phyloP scores from a whole-genome alignment of 2,797 vertebrate species.

The Sebastes diaconus region DNA sequence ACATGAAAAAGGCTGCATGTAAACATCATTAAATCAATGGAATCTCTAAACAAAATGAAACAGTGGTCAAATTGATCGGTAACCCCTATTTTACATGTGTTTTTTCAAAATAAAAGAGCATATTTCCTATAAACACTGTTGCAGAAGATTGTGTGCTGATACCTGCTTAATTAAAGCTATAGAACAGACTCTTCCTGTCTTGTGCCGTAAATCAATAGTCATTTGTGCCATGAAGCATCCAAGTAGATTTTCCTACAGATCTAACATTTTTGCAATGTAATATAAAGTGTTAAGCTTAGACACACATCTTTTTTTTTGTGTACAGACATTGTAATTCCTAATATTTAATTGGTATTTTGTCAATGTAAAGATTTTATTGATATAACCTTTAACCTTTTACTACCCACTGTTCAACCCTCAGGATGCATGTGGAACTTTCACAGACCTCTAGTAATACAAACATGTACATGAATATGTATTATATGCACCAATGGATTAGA shows the following conservation, averaged over 20 bases:
- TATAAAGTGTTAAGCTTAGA: background rate
- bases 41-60: background rate
- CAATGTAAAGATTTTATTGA: background rate
- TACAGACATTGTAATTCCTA: background rate
- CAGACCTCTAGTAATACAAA: background rate
- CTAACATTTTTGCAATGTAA: background rate
- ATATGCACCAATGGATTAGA: background rate
- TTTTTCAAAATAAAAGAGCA: background rate
- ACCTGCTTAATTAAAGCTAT: background rate
- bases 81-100: background rate
- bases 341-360: background rate
- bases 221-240: background rate
- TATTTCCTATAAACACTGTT: background rate
- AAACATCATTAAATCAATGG: constrained; percentile 11
- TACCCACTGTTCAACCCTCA: background rate
- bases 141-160: background rate
- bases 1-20: background rate
- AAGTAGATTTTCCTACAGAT: background rate
- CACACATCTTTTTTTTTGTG: background rate
- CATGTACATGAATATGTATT: background rate
- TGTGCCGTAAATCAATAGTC: background rate
- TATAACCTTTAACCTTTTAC: background rate
- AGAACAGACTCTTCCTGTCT: background rate
- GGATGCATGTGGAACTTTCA: background rate
- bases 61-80: background rate